Base-by-base conservation (phyloP, 1,140 invertebrate species). In the Drosophila fuyamai region DNA sequence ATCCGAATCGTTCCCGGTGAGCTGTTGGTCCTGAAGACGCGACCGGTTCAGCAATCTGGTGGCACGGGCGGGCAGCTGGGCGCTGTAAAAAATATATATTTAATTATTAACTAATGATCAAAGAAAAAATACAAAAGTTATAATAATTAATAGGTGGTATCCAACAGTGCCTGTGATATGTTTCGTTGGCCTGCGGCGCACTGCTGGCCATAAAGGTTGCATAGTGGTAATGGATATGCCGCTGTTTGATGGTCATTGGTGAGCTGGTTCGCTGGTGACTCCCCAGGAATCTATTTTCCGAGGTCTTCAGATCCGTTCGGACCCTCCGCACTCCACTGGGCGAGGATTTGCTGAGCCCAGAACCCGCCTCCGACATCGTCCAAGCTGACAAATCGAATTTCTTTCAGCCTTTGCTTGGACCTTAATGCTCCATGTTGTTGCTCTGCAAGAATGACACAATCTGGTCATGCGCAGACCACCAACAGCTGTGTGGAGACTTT, bases 301-400 rank as follows among this genome's bases (percentile, higher is more conserved):
- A 92, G 8, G 91, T 92, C 74, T 91, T 86, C 14, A 92, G 77
- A 68, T 92, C 91, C n/a, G 91, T 92, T 29, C 92, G 84, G 9
- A 92, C 84, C 4, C 91, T 93, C 23, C 93, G 90, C 43, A 93
- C 93, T 44, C 93, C 92, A 67, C 94, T 84, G 44, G 94, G 91
- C 23, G 93, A 93, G 27, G 58, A 68, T n/a, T 65, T 65, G 27
- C 67, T 58, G 23, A 41, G 29, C 29, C 29, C 14, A 8, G 81
- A 40, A 41, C 71, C 48, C 58, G 55, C 51, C 41, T 57, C 57
- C 32, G 43, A 70, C 46, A 63, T 59, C 36, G 6, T 61, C 46
- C 59, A 60, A 57, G 46, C 47, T 53, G 44, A 72, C 53, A 58
- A 72, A 72, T 72, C 66, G 65, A 72, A 71, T 71, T 71, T 58